Evolutionary conservation across 1,140 invertebrate species (phyloP).

Genomic region (Aradophagus sp.): DNA sequence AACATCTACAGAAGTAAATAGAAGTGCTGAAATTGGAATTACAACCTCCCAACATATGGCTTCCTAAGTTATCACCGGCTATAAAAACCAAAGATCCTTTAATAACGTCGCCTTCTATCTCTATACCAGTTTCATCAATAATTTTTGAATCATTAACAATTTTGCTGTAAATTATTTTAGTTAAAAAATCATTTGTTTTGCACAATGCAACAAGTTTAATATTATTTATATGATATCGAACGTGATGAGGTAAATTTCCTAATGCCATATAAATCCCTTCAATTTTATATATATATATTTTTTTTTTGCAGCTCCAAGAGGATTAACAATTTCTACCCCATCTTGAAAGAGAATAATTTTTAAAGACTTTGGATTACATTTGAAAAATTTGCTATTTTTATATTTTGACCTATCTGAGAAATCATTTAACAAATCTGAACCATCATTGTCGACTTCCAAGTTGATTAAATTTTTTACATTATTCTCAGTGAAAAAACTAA

Average conservation of each 20-base stretch:
- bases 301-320: conserved; percentile 58
- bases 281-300: conserved; percentile 67
- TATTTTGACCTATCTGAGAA: too few species aligned
- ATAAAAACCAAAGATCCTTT: conserved; percentile 60
- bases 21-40: conserved; percentile 54
- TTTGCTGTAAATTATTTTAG: conserved; percentile 11
- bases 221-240: conserved; percentile 53
- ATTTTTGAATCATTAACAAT: conserved; percentile 24
- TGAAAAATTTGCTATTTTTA: background rate
- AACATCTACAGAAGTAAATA: conserved; percentile 59
- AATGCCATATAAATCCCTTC: conserved; percentile 64
- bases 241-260: conserved; percentile 50
- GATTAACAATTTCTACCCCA: conserved; percentile 65
- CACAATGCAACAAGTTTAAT: conserved; percentile 62
- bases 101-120: conserved; percentile 16
- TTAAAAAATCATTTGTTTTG: conserved; percentile 8
- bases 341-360: conserved; percentile 65
- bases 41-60: conserved; percentile 61
- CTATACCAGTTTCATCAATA: conserved; percentile 8
- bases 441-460: too few species aligned
- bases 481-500: too few species aligned
- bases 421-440: too few species aligned
- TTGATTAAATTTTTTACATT: too few species aligned
- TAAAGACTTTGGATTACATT: conserved; percentile 18
- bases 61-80: conserved; percentile 62